phyloP scores from a whole-genome alignment of 2,888 invertebrate genomes.

The Emesis russula region DNA sequence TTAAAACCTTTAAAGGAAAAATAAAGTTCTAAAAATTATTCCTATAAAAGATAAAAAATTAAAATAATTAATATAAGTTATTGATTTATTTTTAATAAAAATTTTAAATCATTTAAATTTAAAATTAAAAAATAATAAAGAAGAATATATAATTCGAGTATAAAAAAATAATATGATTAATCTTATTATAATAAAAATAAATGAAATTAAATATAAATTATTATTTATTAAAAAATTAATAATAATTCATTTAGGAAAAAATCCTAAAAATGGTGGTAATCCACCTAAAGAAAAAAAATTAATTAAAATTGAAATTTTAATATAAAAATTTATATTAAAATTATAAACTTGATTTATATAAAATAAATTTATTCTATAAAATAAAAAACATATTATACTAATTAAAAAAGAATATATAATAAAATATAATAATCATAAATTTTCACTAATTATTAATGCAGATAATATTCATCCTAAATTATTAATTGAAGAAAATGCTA shows the following conservation, averaged over 20 bases:
- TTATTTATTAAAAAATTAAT: conserved; percentile 95
- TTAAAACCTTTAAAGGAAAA: conserved; percentile 95
- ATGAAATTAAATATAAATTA: conserved; percentile 92
- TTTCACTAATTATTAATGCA: conserved; percentile 93
- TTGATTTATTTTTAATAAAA: conserved; percentile 91
- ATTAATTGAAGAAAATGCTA: conserved; percentile 97
- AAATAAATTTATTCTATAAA: conserved; percentile 94
- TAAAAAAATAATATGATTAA: conserved; percentile 96
- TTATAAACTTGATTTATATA: conserved; percentile 95
- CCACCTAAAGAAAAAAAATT: conserved; percentile 96
- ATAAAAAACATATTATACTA: conserved; percentile 93
- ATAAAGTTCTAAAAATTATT: conserved; percentile 92
- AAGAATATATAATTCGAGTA: conserved; percentile 94
- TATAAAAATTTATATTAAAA: conserved; percentile 91
- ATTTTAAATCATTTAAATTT: conserved; percentile 94
- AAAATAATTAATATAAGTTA: conserved; percentile 90
- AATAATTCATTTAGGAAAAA: conserved; percentile 96
- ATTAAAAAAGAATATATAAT: conserved; percentile 93
- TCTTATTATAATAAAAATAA: conserved; percentile 94
- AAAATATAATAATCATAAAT: conserved; percentile 94
- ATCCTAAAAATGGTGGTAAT: conserved; percentile 96
- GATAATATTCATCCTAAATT: conserved; percentile 96
- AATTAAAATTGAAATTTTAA: conserved; percentile 95
- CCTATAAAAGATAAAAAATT: conserved; percentile 91
- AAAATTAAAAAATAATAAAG: conserved; percentile 94